A percentile compares a stretch with the other conserved stretches of the same genome.
phyloP scores from a whole-genome alignment of 2,888 invertebrate species.

The Andricus quercusramuli region DNA sequence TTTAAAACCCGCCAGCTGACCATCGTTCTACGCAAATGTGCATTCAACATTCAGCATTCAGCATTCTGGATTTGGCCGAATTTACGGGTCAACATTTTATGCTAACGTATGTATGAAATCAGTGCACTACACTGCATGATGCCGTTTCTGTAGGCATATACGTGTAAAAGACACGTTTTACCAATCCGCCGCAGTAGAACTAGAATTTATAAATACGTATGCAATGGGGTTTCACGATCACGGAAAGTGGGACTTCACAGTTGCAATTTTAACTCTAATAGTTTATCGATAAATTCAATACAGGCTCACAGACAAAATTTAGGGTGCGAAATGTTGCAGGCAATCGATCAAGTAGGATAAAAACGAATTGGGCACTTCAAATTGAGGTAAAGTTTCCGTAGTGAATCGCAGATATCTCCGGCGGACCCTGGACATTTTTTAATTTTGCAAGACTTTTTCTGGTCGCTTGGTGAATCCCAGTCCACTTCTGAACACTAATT shows the following conservation, averaged over 20 bases:
- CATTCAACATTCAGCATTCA: slow-evolving; percentile 11
- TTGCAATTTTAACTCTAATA: slow-evolving; percentile 16
- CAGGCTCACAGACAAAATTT: too few species aligned
- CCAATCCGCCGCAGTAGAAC: slow-evolving; percentile 2
- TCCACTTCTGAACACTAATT: too few species aligned
- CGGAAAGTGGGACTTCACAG: slow-evolving; percentile 27
- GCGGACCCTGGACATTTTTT: too few species aligned
- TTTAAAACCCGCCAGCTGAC: slow-evolving; percentile 44
- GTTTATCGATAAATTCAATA: background rate
- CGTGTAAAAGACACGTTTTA: slow-evolving; percentile 16
- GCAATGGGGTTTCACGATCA: slow-evolving; percentile 33
- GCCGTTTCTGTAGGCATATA: too few species aligned
- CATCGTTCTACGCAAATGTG: slow-evolving; percentile 44
- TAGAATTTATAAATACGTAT: slow-evolving; percentile 37
- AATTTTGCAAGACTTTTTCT: too few species aligned
- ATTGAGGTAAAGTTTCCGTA: too few species aligned
- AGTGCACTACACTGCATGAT: background rate
- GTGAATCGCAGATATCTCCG: too few species aligned
- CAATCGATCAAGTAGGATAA: too few species aligned
- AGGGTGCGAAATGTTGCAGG: too few species aligned
- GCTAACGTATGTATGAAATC: background rate
- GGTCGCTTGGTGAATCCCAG: too few species aligned
- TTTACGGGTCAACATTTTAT: slow-evolving; percentile 6
- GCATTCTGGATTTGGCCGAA: background rate
- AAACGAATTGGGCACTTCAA: too few species aligned